phyloP scores from a whole-genome alignment of 2,888 invertebrate genomes.

The Portevinia maculata region DNA sequence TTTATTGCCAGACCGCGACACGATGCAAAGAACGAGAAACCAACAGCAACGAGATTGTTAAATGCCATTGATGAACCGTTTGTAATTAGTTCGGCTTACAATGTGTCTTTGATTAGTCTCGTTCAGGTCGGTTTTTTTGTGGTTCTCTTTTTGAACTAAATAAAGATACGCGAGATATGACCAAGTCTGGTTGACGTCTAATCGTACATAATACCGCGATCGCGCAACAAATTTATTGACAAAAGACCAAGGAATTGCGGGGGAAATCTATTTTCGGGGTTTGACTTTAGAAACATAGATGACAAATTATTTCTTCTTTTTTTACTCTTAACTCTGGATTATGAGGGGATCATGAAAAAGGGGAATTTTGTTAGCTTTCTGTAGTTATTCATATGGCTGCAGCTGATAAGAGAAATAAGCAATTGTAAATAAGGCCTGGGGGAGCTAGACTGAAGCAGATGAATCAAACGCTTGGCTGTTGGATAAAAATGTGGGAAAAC shows the following conservation, averaged over 20 bases:
- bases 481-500: conserved; percentile 25
- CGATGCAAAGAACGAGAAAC: neutral
- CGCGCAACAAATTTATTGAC: conserved; percentile 33
- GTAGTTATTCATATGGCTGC: neutral
- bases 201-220: conserved; percentile 37
- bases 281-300: neutral
- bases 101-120: conserved; percentile 47
- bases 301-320: conserved; percentile 6
- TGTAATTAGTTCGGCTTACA: conserved; percentile 64
- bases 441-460: conserved; percentile 21
- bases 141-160: neutral
- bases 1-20: too few relatives aligned
- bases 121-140: conserved; percentile 17
- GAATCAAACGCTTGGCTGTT: conserved; percentile 25
- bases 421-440: neutral
- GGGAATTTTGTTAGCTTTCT: conserved; percentile 5
- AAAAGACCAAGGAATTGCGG: conserved; percentile 14
- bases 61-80: conserved; percentile 60
- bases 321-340: conserved; percentile 15
- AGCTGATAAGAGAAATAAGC: conserved; percentile 39
- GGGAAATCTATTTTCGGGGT: conserved; percentile 30
- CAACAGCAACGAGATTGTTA: conserved; percentile 47
- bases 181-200: conserved; percentile 11
- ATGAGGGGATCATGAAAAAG: neutral
- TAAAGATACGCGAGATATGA: conserved; percentile 11